Conservation (phyloP, 2,888 invertebrate species). For the Marasmarcha lunaedactyla region DNA sequence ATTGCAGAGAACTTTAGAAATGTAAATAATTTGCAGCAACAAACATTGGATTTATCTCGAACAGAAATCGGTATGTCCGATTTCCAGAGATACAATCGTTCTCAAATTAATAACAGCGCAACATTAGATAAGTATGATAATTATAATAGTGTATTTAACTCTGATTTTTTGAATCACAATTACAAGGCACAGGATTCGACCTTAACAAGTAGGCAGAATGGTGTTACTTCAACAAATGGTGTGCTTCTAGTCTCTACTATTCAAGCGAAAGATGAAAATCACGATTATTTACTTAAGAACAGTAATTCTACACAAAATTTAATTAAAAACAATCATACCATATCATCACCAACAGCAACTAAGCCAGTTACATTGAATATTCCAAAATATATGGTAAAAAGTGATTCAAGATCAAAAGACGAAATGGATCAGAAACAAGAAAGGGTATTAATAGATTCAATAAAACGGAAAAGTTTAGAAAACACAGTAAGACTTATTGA, state of each 20-base stretch:
- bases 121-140: no score
- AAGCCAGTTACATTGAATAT: not conserved
- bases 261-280: no score
- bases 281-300: no score
- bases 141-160: no score
- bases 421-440: constrained; percentile 18
- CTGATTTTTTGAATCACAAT: no score
- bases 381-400: not conserved
- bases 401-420: not conserved
- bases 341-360: no score
- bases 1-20: not conserved
- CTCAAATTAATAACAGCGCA: not conserved
- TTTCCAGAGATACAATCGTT: not conserved
- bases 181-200: no score
- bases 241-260: no score
- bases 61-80: not conserved
- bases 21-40: not conserved
- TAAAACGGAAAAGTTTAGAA: constrained; percentile 39
- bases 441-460: constrained; percentile 21
- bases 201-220: no score
- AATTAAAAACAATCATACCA: no score
- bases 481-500: constrained; percentile 48
- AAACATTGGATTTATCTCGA: not conserved
- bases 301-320: no score
- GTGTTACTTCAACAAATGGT: no score